Evolutionary conservation across 1,140 invertebrate genomes (phyloP), one percentile per base, ranked within the genome.

Genomic region (Drosophila ohnishii): DNA sequence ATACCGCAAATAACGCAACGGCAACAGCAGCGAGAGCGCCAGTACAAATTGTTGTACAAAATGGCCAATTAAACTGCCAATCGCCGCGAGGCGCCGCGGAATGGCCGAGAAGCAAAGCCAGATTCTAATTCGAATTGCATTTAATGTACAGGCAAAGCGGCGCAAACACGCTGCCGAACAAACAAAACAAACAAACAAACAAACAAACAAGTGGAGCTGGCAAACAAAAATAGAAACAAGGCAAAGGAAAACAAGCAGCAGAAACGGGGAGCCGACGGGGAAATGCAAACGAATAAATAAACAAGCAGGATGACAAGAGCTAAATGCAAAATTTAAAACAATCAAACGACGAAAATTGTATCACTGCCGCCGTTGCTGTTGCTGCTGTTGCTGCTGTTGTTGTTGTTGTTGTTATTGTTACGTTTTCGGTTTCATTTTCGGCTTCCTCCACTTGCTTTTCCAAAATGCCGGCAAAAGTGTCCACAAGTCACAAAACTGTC

Each of bases 291-390:
- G 73, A 66, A 64, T 39, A 56, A 50, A 50, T 44, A 73, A 42
- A 34, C 58, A 37, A 72, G 42, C 39, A 16, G 34, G 25, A 39
- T 34, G 63, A 51, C 63, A 75, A 75, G 58, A 40, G 61, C n/a
- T 64, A 59, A 75, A 66, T 75, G 47, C 71, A 75, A 66, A 75
- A 75, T 75, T 66, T 66, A 75, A 59, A 75, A 76, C 40, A 76
- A 63, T 75, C 55, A 67, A 75, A 53, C 28, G 70, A 48, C 45
- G 45, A 50, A 67, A 67, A 66, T 66, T 34, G 19, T 63, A 25
- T 63, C 22, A 30, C 14, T 48, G 25, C 16, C 48, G 48, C 22
- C 22, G 22, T 22, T 22, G 22, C 22, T 22, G 22, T 22, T 22
- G 22, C 19, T 19, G 19, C 19, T 19, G 19, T 19, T 19, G 19